Base-by-base conservation (phyloP, 2,888 invertebrate genomes). In the Lochmaea crataegi region DNA sequence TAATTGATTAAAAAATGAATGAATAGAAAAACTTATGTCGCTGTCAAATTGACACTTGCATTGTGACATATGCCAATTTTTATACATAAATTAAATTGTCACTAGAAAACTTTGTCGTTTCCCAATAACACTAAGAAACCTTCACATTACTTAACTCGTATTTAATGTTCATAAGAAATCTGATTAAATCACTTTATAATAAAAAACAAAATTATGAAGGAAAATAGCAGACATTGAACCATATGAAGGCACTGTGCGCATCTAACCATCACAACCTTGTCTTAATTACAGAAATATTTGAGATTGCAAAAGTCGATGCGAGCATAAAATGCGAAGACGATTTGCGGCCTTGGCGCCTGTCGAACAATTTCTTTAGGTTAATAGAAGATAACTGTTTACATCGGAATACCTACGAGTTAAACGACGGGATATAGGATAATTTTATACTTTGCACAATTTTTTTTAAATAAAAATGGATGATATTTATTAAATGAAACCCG, bases 221-320 rank as follows among this genome's bases (percentile, higher is more conserved):
- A 48, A 68, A 48, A 73, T 73, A 48, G 56, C 66, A 74, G 70
- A 68, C 74, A 77, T 78, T 77, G 77, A 77, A 78, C 77, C 72
- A 76, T 69, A 67, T 77, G 76, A 75, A 72, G 75, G 32, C 60
- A 77, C 60, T 75, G 81, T 78, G 80, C 76, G 76, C 80, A 79
- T 73, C 75, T 80, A 80, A 82, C 79, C 82, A 82, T 82, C 82
- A 80, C 80, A 82, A 75, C 82, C 82, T 82, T 80, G 83, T 80
- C 78, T 82, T 82, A 82, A 82, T 83, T 82, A 79, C 78, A 80
- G 76, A 80, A 80, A 79, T 79, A 79, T 78, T 75, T 78, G 76
- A 79, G 79, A 77, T 71, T 76, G 72, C 78, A 80, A 22, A 79
- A 79, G 79, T 78, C 78, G 32, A 38, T 38, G 32, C 32, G 80